These are phyloP conservation scores for Ophion ventricosus DNA, from an alignment of 2,888 invertebrate genomes.

Conservation along the genomic window DNA sequence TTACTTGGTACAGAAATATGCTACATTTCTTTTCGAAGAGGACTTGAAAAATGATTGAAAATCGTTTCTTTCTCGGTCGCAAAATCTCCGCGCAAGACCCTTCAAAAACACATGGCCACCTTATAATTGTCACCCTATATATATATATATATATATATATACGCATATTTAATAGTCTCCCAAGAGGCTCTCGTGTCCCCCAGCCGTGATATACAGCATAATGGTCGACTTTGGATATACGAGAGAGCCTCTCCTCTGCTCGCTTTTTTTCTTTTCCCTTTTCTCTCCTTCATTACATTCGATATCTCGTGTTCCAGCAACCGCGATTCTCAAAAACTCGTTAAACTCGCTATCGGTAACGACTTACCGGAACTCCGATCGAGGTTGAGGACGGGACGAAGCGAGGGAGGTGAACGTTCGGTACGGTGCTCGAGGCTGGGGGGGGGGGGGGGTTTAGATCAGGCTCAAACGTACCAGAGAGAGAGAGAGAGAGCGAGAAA, in stretches of 20 bases:
- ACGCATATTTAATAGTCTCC: no score
- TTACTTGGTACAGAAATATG: no score
- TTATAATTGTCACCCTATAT: no score
- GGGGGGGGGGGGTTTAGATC: conserved; percentile 9
- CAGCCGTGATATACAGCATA: conserved; percentile 10
- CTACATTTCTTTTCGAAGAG: no score
- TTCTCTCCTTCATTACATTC: conserved; percentile 48
- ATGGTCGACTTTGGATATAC: conserved; percentile 31
- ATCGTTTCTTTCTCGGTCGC: no score
- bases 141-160: no score
- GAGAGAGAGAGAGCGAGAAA: conserved; percentile 24
- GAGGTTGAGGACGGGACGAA: conserved; percentile 47
- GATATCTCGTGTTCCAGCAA: conserved; percentile 67
- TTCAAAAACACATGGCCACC: no score
- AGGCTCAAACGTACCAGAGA: conserved; percentile 17
- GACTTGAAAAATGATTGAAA: no score
- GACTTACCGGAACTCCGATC: conserved; percentile 69
- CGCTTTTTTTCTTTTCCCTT: conserved; percentile 30
- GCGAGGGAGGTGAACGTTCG: conserved; percentile 1
- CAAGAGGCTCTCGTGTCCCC: neutral
- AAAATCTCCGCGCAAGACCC: no score
- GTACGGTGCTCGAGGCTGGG: neutral
- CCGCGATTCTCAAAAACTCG: conserved; percentile 69
- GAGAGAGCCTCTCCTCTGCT: conserved; percentile 1
- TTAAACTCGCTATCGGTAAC: conserved; percentile 71